Evolutionary conservation across 2,888 invertebrate species (phyloP).

Genomic region (Linyphia triangularis): DNA sequence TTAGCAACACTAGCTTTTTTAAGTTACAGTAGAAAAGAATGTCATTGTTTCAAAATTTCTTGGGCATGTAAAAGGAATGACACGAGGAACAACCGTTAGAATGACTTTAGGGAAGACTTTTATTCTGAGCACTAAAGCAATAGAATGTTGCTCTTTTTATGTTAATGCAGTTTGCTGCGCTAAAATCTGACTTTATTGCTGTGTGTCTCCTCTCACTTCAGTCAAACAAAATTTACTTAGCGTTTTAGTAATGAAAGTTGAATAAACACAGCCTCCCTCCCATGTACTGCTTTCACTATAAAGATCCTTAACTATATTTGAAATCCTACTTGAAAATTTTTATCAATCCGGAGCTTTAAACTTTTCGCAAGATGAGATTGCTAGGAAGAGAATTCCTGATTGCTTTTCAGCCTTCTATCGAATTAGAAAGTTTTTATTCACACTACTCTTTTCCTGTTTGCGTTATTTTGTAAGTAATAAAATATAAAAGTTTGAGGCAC

Average conservation of each 20-base stretch:
- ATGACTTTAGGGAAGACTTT: neutral
- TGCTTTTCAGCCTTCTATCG: neutral
- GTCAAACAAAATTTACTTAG: constrained; percentile 16
- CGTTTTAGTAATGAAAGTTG: constrained; percentile 18
- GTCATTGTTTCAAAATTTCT: neutral
- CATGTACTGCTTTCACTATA: neutral
- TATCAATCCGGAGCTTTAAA: neutral
- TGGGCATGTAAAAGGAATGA: neutral
- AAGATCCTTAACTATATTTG: neutral
- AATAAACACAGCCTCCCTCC: constrained; percentile 7
- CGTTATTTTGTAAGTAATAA: too few relatives aligned
- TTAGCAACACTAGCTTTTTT: too few relatives aligned
- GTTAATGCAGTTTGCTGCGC: constrained; percentile 24
- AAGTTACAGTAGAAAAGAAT: neutral
- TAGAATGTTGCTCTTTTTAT: constrained; percentile 13
- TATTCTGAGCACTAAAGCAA: neutral
- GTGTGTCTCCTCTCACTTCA: neutral
- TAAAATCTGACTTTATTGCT: constrained; percentile 15
- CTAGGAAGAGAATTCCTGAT: neutral
- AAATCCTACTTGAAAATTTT: neutral
- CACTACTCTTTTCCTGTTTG: too few relatives aligned
- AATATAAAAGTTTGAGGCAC: too few relatives aligned
- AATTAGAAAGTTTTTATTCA: neutral
- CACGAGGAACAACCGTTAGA: neutral
- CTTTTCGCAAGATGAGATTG: neutral